Evolutionary conservation across 2,113 vertebrate species (phyloP), one percentile per base, ranked within the genome.

Genomic region (Actenoides lindsayi): DNA sequence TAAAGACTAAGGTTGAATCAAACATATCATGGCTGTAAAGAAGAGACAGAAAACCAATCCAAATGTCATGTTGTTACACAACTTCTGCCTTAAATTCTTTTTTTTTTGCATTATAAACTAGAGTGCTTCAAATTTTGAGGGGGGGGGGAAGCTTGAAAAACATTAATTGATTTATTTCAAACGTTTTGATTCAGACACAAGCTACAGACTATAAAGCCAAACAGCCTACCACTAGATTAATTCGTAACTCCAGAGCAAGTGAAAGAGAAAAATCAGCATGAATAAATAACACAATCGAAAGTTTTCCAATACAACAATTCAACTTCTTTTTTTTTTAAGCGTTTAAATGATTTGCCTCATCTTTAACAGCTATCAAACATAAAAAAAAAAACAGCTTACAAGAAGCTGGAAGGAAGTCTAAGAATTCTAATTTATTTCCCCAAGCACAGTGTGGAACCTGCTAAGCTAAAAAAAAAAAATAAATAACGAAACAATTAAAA

Each of bases 381-480:
- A 1, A 16, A 27, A 12, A 16, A 27, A 12, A 27, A 12, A 79
- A 46, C 33, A 69, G 6, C 9, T 42, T 24, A n/a, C 0, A 0
- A 83, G 7, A 4, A 84, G 5, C 19, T 27, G 9, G 17, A 74
- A 76, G 4, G 27, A 84, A 79, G 15, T 4, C 37, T 11, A 42
- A 30, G n/a, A 87, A 12, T 2, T 60, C 44, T 4, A 64, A 59
- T 42, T 76, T 46, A 33, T 13, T 37, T 6, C 4, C n/a, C 33
- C n/a, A 54, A 68, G 60, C 0, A 1, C 18, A 31, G 6, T 0
- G 12, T 13, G 12, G 23, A 57, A 83, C 17, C 5, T 12, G 4
- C 2, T 8, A 51, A 63, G 42, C 64, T 64, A 80, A 59, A 90
- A 86, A 59, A 50, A 50, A 50, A 50, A 50, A 50, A 7, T 77